A percentile compares a stretch with the other conserved stretches of the same genome.
phyloP scores from a whole-genome alignment of 2,797 vertebrate species.

The Aplochiton taeniatus region DNA sequence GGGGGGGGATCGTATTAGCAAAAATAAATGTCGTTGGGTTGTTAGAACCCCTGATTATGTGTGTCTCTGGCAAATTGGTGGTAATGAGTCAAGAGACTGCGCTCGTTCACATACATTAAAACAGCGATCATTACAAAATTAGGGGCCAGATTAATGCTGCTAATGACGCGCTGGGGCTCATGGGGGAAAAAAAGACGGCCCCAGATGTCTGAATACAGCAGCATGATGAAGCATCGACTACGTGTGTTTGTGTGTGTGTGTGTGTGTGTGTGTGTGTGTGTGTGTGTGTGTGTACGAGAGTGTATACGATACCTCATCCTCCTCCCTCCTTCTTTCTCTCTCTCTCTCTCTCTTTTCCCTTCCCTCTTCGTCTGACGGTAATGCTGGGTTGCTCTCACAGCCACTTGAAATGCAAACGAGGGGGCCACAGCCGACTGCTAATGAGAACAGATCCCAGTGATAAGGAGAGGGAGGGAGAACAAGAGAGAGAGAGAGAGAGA shows the following conservation, averaged over 20 bases:
- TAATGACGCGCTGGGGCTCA: constrained; percentile 97
- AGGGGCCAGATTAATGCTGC: constrained; percentile 99
- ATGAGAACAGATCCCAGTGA: constrained; percentile 97
- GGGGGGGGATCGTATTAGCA: constrained; percentile 88
- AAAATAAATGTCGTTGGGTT: constrained; percentile 98
- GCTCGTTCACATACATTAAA: constrained; percentile 99
- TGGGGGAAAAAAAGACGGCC: constrained; percentile 92
- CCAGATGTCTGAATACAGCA: constrained; percentile 91
- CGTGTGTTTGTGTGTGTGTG: constrained; percentile 79
- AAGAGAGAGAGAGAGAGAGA: constrained; percentile 83
- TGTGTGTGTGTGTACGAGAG: constrained; percentile 25
- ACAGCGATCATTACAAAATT: constrained; percentile 99
- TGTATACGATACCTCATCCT: not conserved
- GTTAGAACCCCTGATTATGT: constrained; percentile 94
- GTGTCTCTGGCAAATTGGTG: constrained; percentile 97
- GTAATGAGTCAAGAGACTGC: constrained; percentile 99
- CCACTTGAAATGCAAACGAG: constrained; percentile 99
- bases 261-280: constrained; percentile 18
- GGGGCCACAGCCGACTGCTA: constrained; percentile 94
- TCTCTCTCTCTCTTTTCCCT: constrained; percentile 19
- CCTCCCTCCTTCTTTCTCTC: constrained; percentile 31
- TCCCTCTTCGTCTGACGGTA: constrained; percentile 71
- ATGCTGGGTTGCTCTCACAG: constrained; percentile 83
- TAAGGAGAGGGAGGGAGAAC: constrained; percentile 68
- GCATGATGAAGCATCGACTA: constrained; percentile 88